Percentiles rank a stretch among this genome's conserved stretches.
These are phyloP conservation scores for Leptogaster cylindrica DNA, from an alignment of 2,888 invertebrate species.

Conservation along the genomic window DNA sequence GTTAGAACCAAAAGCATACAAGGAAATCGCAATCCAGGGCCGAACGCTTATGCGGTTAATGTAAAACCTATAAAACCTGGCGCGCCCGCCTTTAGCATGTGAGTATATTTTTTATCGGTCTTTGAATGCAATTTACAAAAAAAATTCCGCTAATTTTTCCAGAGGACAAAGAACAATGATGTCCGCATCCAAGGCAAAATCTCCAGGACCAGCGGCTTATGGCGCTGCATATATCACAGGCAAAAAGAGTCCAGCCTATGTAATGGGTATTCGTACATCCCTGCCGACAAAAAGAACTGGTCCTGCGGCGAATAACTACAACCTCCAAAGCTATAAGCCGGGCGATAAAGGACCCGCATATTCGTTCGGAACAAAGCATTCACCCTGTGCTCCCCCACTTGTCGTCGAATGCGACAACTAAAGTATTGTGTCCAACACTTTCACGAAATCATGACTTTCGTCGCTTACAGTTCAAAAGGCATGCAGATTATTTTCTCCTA, in stretches of 20 bases:
- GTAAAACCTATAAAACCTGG: conserved; percentile 51
- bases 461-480: too few relatives aligned
- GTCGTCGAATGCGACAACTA: conserved; percentile 58
- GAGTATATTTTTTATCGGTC: conserved; percentile 47
- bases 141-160: too few relatives aligned
- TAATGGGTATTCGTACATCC: conserved; percentile 51
- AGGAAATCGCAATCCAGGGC: conserved; percentile 54
- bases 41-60: conserved; percentile 55
- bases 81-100: conserved; percentile 57
- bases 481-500: neutral
- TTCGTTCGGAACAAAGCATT: conserved; percentile 57
- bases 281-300: conserved; percentile 41
- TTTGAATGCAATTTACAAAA: too few relatives aligned
- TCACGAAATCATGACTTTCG: too few relatives aligned
- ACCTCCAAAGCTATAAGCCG: conserved; percentile 55
- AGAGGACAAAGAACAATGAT: conserved; percentile 50
- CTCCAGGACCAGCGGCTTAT: conserved; percentile 60
- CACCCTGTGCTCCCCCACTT: conserved; percentile 57
- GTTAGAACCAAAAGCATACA: conserved; percentile 52
- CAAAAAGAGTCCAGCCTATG: conserved; percentile 53
- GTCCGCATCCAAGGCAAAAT: conserved; percentile 34
- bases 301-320: conserved; percentile 57
- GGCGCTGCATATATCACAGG: conserved; percentile 51
- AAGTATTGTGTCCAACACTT: too few relatives aligned
- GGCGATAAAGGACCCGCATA: conserved; percentile 54